Base-by-base conservation (phyloP, 1,140 invertebrate species). In the Sycobia sp. region DNA sequence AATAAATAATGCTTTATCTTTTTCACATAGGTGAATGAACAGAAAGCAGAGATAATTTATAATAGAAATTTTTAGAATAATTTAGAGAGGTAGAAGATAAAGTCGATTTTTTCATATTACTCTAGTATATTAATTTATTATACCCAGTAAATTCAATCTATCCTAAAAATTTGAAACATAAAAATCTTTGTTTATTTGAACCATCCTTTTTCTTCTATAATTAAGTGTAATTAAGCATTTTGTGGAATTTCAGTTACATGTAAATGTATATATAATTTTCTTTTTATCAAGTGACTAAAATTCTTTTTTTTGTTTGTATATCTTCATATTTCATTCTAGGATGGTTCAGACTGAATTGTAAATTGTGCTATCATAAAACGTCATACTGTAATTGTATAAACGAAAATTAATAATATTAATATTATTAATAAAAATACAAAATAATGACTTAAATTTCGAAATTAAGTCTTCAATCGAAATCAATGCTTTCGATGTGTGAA, bases 291-390 rank as follows among this genome's bases (percentile, higher is more conserved):
- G 1, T 18, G 9, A 8, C 20, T 1, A 58, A 58, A 16, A 10
- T 58, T 10, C 2, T 36, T 47, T 36, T 41, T 46, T 46, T 11
- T 57, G 29, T 22, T 51, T 27, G 29, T 27, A 62, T 46, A 44
- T 11, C 41, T 32, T 44, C 10, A 44, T 51, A 56, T 27, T 47
- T 47, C 10, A 43, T 56, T 57, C 4, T 50, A 51, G 53, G 46
- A 63, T 63, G 61, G 36, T 57, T 63, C 53, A 62, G 61, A 63
- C 53, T 63, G 61, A 63, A 63, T 57, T 63, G 36, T 63, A 63
- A 56, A 63, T 63, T 63, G 14, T 63, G 34, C 18, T 36, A 50
- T 13, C 32, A n/a, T 62, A 62, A 49, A 43, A 32, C 46, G n/a
- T 49, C 29, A 63, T 32, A 32, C 3, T 57, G 50, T 39, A 51